phyloP scores from a whole-genome alignment of 2,797 vertebrate genomes.

The Chelidonichthys spinosus region DNA sequence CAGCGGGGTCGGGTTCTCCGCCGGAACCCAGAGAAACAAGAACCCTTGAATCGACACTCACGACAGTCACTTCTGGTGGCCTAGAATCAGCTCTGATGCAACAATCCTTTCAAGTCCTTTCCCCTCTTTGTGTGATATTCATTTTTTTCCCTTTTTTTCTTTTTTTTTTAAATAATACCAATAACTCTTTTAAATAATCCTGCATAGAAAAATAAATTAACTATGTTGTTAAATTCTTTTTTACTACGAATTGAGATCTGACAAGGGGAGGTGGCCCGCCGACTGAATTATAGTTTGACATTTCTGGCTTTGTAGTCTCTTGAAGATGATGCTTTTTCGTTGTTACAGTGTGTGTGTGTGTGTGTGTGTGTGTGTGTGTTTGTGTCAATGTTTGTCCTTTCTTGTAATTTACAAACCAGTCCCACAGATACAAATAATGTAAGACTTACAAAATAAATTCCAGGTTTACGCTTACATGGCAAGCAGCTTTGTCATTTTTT shows the following conservation, averaged over 20 bases:
- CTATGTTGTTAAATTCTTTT: slow-evolving; percentile 81
- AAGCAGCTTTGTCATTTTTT: slow-evolving; percentile 89
- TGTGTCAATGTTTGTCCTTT: slow-evolving; percentile 73
- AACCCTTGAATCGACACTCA: slow-evolving; percentile 37
- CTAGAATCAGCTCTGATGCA: slow-evolving; percentile 54
- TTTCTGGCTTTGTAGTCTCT: slow-evolving; percentile 70
- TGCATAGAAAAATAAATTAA: slow-evolving; percentile 90
- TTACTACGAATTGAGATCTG: slow-evolving; percentile 83
- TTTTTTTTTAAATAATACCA: slow-evolving; percentile 83
- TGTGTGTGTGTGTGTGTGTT: slow-evolving; percentile 12
- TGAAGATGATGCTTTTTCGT: slow-evolving; percentile 61
- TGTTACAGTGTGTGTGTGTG: slow-evolving; percentile 46
- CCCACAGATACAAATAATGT: slow-evolving; percentile 99
- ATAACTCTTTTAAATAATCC: slow-evolving; percentile 87
- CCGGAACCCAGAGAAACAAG: slow-evolving; percentile 66
- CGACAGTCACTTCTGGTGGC: slow-evolving; percentile 47
- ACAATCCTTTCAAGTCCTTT: slow-evolving; percentile 68
- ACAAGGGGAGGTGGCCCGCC: slow-evolving; percentile 66
- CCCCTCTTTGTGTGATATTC: slow-evolving; percentile 65
- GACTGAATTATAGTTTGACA: slow-evolving; percentile 68
- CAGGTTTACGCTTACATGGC: slow-evolving; percentile 98
- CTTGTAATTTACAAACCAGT: slow-evolving; percentile 98
- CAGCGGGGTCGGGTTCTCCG: slow-evolving; percentile 57
- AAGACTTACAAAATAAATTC: slow-evolving; percentile 99
- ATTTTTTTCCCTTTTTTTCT: slow-evolving; percentile 52